phyloP scores from a whole-genome alignment of 1,140 invertebrate genomes.

The Scaptomyza montana region DNA sequence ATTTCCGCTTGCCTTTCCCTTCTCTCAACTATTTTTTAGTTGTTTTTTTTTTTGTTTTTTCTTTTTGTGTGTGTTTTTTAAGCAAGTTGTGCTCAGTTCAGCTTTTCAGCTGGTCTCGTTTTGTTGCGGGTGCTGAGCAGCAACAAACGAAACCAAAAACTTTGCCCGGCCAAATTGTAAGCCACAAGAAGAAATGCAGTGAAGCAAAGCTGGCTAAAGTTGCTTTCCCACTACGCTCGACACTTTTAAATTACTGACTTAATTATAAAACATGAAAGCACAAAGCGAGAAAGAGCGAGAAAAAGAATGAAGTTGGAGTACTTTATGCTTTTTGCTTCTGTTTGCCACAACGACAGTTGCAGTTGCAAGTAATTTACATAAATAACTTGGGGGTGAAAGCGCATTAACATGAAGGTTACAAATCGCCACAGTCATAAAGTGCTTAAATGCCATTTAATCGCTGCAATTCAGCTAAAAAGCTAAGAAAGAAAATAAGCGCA shows the following conservation, averaged over 20 bases:
- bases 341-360: slow-evolving; percentile 43
- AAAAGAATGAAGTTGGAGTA: slow-evolving; percentile 14
- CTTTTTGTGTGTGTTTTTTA: neutral
- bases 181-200: slow-evolving; percentile 76
- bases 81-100: neutral
- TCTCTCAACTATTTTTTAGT: slow-evolving; percentile 3
- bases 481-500: slow-evolving; percentile 41
- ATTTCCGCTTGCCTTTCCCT: slow-evolving; percentile 56
- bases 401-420: slow-evolving; percentile 77
- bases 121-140: slow-evolving; percentile 14
- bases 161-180: slow-evolving; percentile 67
- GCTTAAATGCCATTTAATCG: slow-evolving; percentile 73
- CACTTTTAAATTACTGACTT: slow-evolving; percentile 80
- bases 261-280: slow-evolving; percentile 79
- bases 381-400: slow-evolving; percentile 59
- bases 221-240: slow-evolving; percentile 53
- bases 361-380: slow-evolving; percentile 74
- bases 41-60: too few species aligned
- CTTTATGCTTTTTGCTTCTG: slow-evolving; percentile 6
- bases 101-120: slow-evolving; percentile 1
- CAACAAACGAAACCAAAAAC: slow-evolving; percentile 55
- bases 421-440: slow-evolving; percentile 68
- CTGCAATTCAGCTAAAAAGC: slow-evolving; percentile 52
- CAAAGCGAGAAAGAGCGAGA: slow-evolving; percentile 5
- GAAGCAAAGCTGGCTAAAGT: slow-evolving; percentile 67